Conservation (phyloP, 2,888 invertebrate genomes). For the Eucera pruinosa region DNA sequence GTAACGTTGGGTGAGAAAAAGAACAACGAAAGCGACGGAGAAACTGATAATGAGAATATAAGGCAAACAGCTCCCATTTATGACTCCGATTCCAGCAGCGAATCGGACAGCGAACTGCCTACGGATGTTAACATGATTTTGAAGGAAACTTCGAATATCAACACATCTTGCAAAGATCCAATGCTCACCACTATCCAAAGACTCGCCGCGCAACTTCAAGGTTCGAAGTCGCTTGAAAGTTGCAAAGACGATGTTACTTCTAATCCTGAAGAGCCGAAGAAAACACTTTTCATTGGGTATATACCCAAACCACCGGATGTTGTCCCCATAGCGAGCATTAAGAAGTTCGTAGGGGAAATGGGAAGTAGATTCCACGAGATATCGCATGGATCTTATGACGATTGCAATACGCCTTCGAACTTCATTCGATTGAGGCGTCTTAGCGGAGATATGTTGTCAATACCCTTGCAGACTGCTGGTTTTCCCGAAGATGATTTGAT, state of each 20-base stretch:
- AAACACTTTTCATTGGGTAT: neutral
- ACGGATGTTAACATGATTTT: constrained; percentile 77
- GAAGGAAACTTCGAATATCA: constrained; percentile 75
- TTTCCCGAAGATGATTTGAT: constrained; percentile 37
- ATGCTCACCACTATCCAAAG: constrained; percentile 82
- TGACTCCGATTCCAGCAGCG: constrained; percentile 78
- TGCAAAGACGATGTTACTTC: constrained; percentile 5
- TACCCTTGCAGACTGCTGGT: constrained; percentile 29
- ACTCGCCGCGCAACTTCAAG: constrained; percentile 80
- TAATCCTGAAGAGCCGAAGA: constrained; percentile 11
- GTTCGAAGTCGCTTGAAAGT: constrained; percentile 67
- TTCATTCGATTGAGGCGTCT: constrained; percentile 84
- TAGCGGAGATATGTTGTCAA: constrained; percentile 85
- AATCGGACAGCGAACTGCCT: constrained; percentile 76
- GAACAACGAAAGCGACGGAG: constrained; percentile 71
- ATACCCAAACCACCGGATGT: constrained; percentile 70
- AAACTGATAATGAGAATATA: constrained; percentile 69
- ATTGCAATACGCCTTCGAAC: constrained; percentile 73
- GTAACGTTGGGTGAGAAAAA: constrained; percentile 44
- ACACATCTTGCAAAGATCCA: constrained; percentile 73
- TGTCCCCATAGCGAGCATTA: constrained; percentile 63
- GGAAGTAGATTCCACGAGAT: constrained; percentile 65
- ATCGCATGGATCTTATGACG: constrained; percentile 44
- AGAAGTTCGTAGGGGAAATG: constrained; percentile 55
- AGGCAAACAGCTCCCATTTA: constrained; percentile 62